Conservation (phyloP, 1,140 invertebrate species). For the Oppia nitens region DNA sequence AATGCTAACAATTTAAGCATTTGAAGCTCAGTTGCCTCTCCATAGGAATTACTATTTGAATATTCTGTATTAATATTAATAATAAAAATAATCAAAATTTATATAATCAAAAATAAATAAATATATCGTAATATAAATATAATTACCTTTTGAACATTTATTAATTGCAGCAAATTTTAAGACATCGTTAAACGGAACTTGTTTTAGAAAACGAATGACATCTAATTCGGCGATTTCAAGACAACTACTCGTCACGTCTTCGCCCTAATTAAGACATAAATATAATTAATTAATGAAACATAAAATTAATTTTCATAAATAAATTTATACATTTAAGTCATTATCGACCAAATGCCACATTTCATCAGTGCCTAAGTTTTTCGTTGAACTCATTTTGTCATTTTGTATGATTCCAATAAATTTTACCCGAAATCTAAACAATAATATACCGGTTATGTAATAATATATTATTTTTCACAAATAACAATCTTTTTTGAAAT, state of each 20-base stretch:
- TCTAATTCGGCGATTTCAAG: constrained; percentile 15
- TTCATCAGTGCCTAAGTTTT: not conserved
- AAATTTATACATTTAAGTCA: constrained; percentile 5
- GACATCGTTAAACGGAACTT: constrained; percentile 15
- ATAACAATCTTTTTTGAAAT: too few relatives aligned
- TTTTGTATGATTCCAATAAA: not conserved
- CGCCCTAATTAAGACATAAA: constrained; percentile 1
- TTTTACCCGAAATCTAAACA: not conserved
- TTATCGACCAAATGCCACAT: constrained; percentile 10
- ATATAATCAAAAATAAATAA: not conserved
- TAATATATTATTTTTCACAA: not conserved
- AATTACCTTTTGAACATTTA: not conserved
- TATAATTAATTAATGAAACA: not conserved
- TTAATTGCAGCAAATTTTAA: constrained; percentile 9
- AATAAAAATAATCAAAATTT: not conserved
- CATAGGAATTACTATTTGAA: not conserved
- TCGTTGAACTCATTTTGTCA: not conserved
- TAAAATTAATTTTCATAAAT: not conserved
- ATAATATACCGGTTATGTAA: not conserved
- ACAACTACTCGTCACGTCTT: constrained; percentile 7
- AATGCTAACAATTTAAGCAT: constrained; percentile 18
- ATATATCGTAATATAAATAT: not conserved
- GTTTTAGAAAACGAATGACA: constrained; percentile 14
- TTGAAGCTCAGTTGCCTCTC: constrained; percentile 3
- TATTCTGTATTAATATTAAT: not conserved